Conservation (phyloP, 2,888 invertebrate species). For the Carcina quercana region DNA sequence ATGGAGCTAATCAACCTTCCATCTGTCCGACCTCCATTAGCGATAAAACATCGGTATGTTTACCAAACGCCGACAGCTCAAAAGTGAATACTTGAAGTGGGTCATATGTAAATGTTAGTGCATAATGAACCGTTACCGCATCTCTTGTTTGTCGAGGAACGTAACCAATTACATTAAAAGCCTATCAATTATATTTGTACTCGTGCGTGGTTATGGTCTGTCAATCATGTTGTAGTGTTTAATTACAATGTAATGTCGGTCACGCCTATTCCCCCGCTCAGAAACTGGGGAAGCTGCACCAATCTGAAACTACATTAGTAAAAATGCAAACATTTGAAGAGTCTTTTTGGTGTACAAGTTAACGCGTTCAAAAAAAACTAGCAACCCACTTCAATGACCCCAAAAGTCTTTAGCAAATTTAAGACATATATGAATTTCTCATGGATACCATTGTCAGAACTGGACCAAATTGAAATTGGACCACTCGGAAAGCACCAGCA, state of each 20-base stretch:
- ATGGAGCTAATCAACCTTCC: constrained; percentile 33
- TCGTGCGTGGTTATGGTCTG: constrained; percentile 27
- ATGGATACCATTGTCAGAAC: too few species aligned
- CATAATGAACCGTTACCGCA: constrained; percentile 32
- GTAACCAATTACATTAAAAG: constrained; percentile 40
- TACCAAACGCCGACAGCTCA: constrained; percentile 27
- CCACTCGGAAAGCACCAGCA: too few species aligned
- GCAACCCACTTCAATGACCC: too few species aligned
- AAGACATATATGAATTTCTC: too few species aligned
- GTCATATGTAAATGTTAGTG: constrained; percentile 26
- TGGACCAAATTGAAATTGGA: too few species aligned
- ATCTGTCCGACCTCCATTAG: constrained; percentile 27
- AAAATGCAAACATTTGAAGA: too few species aligned
- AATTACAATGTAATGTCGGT: constrained; percentile 30
- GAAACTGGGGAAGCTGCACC: too few species aligned
- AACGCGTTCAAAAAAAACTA: too few species aligned
- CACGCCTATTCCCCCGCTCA: constrained; percentile 34
- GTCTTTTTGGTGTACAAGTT: too few species aligned
- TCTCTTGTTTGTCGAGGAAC: constrained; percentile 35
- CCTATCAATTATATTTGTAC: constrained; percentile 37
- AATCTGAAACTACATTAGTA: too few species aligned
- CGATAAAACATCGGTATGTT: constrained; percentile 15
- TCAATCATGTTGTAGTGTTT: constrained; percentile 37
- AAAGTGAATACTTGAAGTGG: constrained; percentile 33
- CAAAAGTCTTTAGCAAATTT: too few species aligned